Percentiles rank a stretch among this genome's conserved stretches.
phyloP scores from a whole-genome alignment of 2,113 vertebrate genomes.

The Lepus americanus region DNA sequence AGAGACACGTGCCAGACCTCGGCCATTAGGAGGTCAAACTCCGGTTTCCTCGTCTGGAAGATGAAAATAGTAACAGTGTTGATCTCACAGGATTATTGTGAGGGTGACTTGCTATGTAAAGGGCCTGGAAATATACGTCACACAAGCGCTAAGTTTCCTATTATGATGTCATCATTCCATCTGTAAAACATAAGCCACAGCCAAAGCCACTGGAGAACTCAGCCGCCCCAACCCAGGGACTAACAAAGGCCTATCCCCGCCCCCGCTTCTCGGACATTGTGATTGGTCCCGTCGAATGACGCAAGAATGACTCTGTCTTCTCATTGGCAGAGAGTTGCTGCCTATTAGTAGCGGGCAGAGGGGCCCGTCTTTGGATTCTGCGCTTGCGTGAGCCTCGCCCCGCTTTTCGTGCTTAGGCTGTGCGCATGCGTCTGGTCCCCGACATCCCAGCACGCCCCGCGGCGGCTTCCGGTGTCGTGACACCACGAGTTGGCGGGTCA shows the following conservation, averaged over 20 bases:
- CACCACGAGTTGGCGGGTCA: accelerated
- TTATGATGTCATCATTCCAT: too few species aligned
- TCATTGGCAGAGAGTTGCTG: neutral
- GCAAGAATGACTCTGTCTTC: accelerated
- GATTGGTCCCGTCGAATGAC: neutral
- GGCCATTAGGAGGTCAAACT: neutral
- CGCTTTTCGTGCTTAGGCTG: accelerated
- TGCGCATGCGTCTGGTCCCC: neutral
- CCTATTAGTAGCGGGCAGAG: neutral
- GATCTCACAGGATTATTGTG: neutral
- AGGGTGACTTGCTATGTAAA: neutral
- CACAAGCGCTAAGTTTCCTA: neutral
- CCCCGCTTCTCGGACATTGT: neutral
- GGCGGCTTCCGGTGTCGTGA: accelerated
- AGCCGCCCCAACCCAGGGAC: neutral
- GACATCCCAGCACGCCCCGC: neutral
- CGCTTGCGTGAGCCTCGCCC: accelerated
- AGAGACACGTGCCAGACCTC: neutral
- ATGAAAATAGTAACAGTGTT: neutral
- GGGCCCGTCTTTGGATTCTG: accelerated
- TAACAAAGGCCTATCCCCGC: neutral
- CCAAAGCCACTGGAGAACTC: too few species aligned
- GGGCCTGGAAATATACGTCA: neutral
- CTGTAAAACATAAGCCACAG: neutral
- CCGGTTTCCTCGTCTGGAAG: neutral